Evolutionary conservation across 1,140 invertebrate species (phyloP).

Genomic region (Melitaea cinxia): DNA sequence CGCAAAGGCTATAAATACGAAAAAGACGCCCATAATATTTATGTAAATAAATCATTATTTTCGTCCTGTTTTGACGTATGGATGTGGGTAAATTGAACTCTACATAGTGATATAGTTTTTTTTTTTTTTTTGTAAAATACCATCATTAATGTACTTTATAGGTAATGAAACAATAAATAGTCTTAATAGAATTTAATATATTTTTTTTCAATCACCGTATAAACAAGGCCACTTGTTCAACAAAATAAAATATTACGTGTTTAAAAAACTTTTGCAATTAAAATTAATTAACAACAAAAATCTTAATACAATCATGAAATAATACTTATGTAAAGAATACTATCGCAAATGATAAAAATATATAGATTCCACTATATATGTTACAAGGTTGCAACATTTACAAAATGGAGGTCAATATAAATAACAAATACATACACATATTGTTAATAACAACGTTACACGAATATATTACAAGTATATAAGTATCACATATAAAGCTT

Average conservation of each 20-base stretch:
- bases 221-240: not conserved
- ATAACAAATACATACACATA: not conserved
- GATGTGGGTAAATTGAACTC: not conserved
- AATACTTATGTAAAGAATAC: constrained; percentile 19
- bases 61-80: not conserved
- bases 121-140: not conserved
- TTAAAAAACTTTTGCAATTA: not conserved
- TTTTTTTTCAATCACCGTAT: not conserved
- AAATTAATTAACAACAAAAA: not conserved
- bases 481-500: constrained; percentile 25
- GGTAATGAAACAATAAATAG: constrained; percentile 7
- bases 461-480: not conserved
- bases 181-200: not conserved
- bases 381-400: not conserved
- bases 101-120: not conserved
- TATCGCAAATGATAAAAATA: not conserved
- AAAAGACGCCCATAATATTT: not conserved
- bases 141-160: not conserved
- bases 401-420: not conserved
- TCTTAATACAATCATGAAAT: constrained; percentile 12
- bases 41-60: constrained; percentile 1
- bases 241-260: not conserved
- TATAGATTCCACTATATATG: not conserved
- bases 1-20: too few species aligned
- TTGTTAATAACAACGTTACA: not conserved